Evolutionary conservation across 2,797 vertebrate species (phyloP).

Genomic region (Adelosebastes latens): DNA sequence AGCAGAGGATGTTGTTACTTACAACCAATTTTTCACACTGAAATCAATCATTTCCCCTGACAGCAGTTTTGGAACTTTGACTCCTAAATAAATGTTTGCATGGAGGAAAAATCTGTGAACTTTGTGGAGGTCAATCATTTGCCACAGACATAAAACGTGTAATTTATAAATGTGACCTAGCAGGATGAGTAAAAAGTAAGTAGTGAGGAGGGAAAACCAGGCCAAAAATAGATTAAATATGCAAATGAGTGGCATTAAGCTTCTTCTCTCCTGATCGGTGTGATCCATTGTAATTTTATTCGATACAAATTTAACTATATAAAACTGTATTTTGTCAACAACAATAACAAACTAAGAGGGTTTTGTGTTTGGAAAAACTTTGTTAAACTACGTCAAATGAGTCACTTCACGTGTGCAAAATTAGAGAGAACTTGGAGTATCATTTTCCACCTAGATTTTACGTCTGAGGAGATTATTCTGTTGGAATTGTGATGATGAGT

Average conservation of each 20-base stretch:
- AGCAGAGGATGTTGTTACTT: slow-evolving; percentile 89
- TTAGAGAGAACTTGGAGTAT: slow-evolving; percentile 59
- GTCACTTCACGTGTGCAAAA: slow-evolving; percentile 47
- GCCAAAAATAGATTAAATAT: slow-evolving; percentile 38
- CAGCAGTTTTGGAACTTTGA: slow-evolving; percentile 72
- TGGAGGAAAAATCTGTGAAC: slow-evolving; percentile 42
- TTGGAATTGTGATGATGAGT: slow-evolving; percentile 81
- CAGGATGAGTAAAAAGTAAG: slow-evolving; percentile 33
- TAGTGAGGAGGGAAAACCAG: slow-evolving; percentile 22
- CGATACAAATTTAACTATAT: neutral
- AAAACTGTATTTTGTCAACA: neutral
- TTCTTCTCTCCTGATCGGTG: neutral
- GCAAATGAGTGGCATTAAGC: slow-evolving; percentile 20
- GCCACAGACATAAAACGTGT: slow-evolving; percentile 45
- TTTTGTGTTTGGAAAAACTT: slow-evolving; percentile 52
- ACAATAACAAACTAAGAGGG: slow-evolving; percentile 1
- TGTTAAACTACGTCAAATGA: slow-evolving; percentile 57
- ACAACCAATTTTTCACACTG: slow-evolving; percentile 85
- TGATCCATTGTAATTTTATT: neutral
- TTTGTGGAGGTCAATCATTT: slow-evolving; percentile 64
- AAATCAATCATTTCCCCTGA: slow-evolving; percentile 84
- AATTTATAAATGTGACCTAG: slow-evolving; percentile 38
- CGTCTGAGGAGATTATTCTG: slow-evolving; percentile 79
- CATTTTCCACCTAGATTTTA: slow-evolving; percentile 74
- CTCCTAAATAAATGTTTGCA: slow-evolving; percentile 63